phyloP scores from a whole-genome alignment of 2,113 vertebrate species.

The Indri indri region DNA sequence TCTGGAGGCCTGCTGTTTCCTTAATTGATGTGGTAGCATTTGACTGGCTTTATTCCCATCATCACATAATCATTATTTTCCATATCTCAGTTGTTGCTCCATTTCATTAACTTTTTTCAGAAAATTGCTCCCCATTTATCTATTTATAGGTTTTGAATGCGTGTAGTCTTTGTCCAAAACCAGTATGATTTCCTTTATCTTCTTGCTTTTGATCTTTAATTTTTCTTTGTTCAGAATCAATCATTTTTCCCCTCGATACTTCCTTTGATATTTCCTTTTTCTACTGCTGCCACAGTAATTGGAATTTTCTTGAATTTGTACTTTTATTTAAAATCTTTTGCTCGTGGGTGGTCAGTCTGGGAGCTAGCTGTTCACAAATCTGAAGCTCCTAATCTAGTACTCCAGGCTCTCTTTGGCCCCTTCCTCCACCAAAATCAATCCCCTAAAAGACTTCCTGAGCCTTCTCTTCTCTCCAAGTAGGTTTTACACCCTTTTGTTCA shows the following conservation, averaged over 20 bases:
- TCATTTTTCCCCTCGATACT: slow-evolving; percentile 68
- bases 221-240: slow-evolving; percentile 79
- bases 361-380: not conserved
- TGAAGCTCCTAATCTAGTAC: not conserved
- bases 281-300: slow-evolving; percentile 56
- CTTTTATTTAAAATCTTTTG: slow-evolving; percentile 53
- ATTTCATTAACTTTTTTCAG: slow-evolving; percentile 80
- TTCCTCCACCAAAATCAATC: not conserved
- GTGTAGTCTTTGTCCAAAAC: slow-evolving; percentile 78
- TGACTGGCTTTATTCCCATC: slow-evolving; percentile 72
- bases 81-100: slow-evolving; percentile 77
- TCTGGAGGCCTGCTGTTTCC: slow-evolving; percentile 74
- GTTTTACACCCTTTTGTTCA: not conserved
- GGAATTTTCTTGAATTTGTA: slow-evolving; percentile 61
- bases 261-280: slow-evolving; percentile 74
- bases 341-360: not conserved
- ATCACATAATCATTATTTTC: slow-evolving; percentile 75
- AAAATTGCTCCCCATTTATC: slow-evolving; percentile 76
- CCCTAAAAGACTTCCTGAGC: no score
- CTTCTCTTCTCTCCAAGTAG: not conserved
- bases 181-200: slow-evolving; percentile 79
- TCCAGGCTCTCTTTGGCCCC: not conserved
- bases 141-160: slow-evolving; percentile 78
- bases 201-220: slow-evolving; percentile 79
- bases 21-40: slow-evolving; percentile 78